Evolutionary conservation across 2,113 vertebrate genomes (phyloP), one percentile per base, ranked within the genome.

Genomic region (Oplegnathus fasciatus): DNA sequence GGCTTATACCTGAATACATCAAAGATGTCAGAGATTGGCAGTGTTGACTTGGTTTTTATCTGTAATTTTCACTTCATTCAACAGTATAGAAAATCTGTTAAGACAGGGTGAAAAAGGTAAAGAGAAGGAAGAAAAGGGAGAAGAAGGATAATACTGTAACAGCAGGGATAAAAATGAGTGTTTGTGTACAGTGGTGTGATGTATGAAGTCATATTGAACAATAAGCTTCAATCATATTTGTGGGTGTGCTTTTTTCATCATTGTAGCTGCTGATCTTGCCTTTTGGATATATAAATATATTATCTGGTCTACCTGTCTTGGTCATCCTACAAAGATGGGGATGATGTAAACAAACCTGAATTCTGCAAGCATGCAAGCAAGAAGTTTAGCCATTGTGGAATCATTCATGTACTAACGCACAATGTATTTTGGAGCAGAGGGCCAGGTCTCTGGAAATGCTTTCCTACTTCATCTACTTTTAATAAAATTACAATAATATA

Each of bases 21-120:
- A 26, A 58, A 64, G 13, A 26, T 67, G 62, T 67, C 20, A 58
- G 50, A 28, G 40, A 44, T 20, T 57, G 40, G 3, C 22, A 18
- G 57, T 55, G 42, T 11, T 76, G 17, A 2, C 22, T 71, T 37
- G n/a, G 24, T 73, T 87, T 64, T 75, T 26, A 67, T 66, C 34
- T 28, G 20, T 75, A 34, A 69, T 44, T n/a, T 60, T 34, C 6
- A 75, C 24, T 67, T 68, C 6, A 22, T 28, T 61, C 42, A 67
- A 17, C 71, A 57, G 46, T 30, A 55, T 8, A 50, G 44, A 52
- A 48, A 22, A 44, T 40, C 15, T 3, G 6, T 24, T 28, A 32
- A 22, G 60, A 15, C 5, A 64, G 22, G 40, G 2, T 28, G 52
- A 34, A 69, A 61, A 22, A 50, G 4, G n/a, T 67, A 9, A 26